Conservation (phyloP, 2,888 invertebrate genomes). For the Monopis laevigella region DNA sequence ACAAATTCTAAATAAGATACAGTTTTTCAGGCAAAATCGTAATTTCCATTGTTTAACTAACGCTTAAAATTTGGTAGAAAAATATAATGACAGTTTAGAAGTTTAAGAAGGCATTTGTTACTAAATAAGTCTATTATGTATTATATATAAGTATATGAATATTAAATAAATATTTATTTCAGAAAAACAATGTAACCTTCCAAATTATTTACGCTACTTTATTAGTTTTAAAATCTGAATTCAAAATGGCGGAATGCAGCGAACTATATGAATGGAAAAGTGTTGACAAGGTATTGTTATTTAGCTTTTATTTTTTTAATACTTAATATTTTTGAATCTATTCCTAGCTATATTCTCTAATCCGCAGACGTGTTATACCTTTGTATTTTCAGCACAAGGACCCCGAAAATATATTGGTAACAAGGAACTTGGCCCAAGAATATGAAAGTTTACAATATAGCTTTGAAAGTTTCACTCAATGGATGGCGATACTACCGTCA, state of each 20-base stretch:
- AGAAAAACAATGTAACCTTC: too few species aligned
- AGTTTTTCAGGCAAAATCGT: too few species aligned
- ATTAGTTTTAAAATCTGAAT: conserved; percentile 37
- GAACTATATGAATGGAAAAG: conserved; percentile 37
- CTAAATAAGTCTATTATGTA: background rate
- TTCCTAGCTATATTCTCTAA: too few species aligned
- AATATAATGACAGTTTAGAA: too few species aligned
- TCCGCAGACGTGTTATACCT: too few species aligned
- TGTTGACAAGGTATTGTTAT: background rate
- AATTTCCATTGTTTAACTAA: too few species aligned
- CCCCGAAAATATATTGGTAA: conserved; percentile 26
- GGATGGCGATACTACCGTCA: conserved; percentile 23
- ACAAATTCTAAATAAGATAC: too few species aligned
- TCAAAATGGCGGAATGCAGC: conserved; percentile 33
- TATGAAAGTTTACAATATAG: conserved; percentile 27
- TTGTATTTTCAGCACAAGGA: conserved; percentile 26
- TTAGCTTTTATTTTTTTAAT: too few species aligned
- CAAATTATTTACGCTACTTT: conserved; percentile 28
- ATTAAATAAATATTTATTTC: background rate
- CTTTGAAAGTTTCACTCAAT: conserved; percentile 27
- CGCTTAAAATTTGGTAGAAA: too few species aligned
- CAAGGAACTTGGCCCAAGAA: conserved; percentile 36
- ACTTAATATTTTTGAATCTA: too few species aligned
- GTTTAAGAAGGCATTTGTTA: too few species aligned
- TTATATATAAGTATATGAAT: background rate